Percentiles rank a stretch among this genome's conserved stretches.
Conservation (phyloP, 2,888 invertebrate species). For the Saturnia pavonia region DNA sequence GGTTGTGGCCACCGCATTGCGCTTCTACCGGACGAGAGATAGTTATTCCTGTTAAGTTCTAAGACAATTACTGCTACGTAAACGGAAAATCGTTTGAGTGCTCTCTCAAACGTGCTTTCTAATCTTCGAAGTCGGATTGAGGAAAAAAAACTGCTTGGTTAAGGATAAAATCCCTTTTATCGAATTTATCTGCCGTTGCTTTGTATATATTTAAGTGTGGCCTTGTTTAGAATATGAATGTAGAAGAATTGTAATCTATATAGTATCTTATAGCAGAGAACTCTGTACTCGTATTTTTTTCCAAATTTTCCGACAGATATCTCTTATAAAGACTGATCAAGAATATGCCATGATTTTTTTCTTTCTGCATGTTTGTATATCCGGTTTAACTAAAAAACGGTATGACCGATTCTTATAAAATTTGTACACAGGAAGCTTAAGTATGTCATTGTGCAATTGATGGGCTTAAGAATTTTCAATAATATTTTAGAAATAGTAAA, state of each 20-base stretch:
- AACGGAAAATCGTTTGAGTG: slow-evolving; percentile 76
- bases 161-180: slow-evolving; percentile 23
- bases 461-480: too few relatives aligned
- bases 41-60: slow-evolving; percentile 66
- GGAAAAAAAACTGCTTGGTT: slow-evolving; percentile 53
- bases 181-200: background rate
- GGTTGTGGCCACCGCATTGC: slow-evolving; percentile 70
- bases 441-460: too few relatives aligned
- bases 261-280: too few relatives aligned
- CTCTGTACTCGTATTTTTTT: too few relatives aligned
- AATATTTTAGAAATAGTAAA: too few relatives aligned
- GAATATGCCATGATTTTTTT: too few relatives aligned
- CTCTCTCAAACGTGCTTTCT: slow-evolving; percentile 74
- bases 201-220: background rate
- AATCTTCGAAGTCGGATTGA: slow-evolving; percentile 63
- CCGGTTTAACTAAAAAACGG: too few relatives aligned
- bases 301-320: too few relatives aligned
- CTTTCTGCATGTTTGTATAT: too few relatives aligned
- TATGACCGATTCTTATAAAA: too few relatives aligned
- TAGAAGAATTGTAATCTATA: background rate
- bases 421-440: too few relatives aligned
- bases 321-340: too few relatives aligned
- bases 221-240: background rate
- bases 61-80: slow-evolving; percentile 78
- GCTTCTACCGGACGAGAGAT: slow-evolving; percentile 56